phyloP scores from a whole-genome alignment of 2,113 vertebrate genomes.

The Diadophis punctatus region DNA sequence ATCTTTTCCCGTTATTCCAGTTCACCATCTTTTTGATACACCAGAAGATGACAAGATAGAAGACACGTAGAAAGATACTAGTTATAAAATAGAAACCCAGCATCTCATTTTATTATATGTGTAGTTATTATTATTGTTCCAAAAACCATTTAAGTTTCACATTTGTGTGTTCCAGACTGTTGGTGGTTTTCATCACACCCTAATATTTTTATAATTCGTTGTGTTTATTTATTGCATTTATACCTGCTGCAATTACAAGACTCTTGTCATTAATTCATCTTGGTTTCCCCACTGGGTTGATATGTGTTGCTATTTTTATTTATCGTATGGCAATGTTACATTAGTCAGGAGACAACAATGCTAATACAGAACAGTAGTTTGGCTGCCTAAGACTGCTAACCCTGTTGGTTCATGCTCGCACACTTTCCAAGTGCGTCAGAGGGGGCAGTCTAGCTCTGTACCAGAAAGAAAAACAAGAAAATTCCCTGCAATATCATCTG shows the following conservation, averaged over 20 bases:
- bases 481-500: background rate
- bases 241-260: background rate
- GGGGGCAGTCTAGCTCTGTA: background rate
- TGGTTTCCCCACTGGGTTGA: background rate
- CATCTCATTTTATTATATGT: conserved; percentile 2
- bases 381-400: background rate
- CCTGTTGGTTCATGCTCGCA: background rate
- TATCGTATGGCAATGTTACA: background rate
- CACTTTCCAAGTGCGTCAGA: background rate
- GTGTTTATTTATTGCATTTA: background rate
- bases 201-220: background rate
- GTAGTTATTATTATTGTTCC: background rate
- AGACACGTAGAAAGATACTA: conserved; percentile 26
- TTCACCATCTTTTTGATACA: background rate
- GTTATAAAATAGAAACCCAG: background rate
- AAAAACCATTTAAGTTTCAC: background rate
- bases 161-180: background rate
- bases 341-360: background rate
- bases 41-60: conserved; percentile 62
- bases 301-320: background rate
- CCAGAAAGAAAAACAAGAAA: background rate
- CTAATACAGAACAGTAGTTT: background rate
- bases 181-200: background rate
- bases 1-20: background rate
- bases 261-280: background rate